A percentile compares a stretch with the other conserved stretches of the same genome.
Evolutionary conservation across 2,888 invertebrate species (phyloP).

Genomic region (Amphipoea lucens): DNA sequence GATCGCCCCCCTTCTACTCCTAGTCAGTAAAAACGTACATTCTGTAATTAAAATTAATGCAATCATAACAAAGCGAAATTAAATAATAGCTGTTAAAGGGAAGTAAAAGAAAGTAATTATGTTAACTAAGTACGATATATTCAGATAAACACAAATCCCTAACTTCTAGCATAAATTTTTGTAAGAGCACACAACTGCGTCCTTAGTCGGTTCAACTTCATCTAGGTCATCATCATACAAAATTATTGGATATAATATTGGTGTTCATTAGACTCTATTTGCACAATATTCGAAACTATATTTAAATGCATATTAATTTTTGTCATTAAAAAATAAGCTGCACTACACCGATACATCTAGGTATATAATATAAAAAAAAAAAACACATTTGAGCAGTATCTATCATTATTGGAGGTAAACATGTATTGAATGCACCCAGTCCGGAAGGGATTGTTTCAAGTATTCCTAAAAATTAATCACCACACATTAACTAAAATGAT

Average conservation of each 20-base stretch:
- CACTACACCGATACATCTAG: background rate
- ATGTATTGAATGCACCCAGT: constrained; percentile 25
- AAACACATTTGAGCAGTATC: constrained; percentile 3
- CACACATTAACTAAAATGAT: constrained; percentile 33
- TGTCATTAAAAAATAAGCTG: constrained; percentile 3
- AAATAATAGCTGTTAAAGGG: background rate
- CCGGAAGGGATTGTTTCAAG: constrained; percentile 10
- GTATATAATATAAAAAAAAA: background rate
- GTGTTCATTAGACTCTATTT: constrained; percentile 24
- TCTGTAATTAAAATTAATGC: constrained; percentile 49
- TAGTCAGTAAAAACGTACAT: constrained; percentile 49
- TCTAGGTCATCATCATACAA: constrained; percentile 18
- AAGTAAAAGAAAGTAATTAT: constrained; percentile 20
- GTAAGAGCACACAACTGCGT: constrained; percentile 8
- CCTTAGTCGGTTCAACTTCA: background rate
- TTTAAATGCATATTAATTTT: background rate
- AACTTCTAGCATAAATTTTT: constrained; percentile 28
- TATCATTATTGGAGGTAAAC: constrained; percentile 12
- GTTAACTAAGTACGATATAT: constrained; percentile 57
- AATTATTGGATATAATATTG: constrained; percentile 18
- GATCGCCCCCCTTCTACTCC: constrained; percentile 61
- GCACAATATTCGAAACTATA: constrained; percentile 16
- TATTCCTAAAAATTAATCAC: constrained; percentile 39
- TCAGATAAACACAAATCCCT: constrained; percentile 56
- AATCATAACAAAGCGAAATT: constrained; percentile 33